Conservation (phyloP, 2,113 vertebrate species). For the Echinops telfairi region DNA sequence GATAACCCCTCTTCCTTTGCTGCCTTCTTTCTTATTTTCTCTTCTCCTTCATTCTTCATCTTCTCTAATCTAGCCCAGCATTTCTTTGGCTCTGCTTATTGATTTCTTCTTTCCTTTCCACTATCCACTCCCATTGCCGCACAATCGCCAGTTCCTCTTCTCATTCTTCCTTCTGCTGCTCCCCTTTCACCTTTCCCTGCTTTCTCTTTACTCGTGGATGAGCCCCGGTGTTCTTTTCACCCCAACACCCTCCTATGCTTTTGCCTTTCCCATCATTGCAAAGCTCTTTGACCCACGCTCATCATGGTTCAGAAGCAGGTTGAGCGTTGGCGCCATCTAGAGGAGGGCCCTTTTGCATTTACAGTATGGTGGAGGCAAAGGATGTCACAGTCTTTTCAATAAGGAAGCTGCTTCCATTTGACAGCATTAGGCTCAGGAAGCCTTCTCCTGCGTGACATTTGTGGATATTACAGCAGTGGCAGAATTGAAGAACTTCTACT, state of each 20-base stretch:
- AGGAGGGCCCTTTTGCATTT: constrained; percentile 36
- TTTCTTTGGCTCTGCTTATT: background rate
- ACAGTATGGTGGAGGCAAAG: constrained; percentile 24
- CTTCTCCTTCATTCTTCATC: background rate
- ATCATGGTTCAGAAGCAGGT: background rate
- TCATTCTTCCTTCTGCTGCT: background rate
- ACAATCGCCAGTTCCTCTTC: background rate
- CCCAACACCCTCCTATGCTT: background rate
- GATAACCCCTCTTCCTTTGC: background rate
- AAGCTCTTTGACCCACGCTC: background rate
- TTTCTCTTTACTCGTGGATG: background rate
- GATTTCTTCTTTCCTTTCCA: background rate
- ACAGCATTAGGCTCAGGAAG: constrained; percentile 40
- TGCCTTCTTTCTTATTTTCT: background rate
- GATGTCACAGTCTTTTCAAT: constrained; percentile 45
- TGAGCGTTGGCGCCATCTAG: background rate
- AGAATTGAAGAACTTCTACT: constrained; percentile 28
- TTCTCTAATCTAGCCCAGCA: background rate
- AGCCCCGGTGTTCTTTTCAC: background rate
- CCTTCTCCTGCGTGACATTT: constrained; percentile 48
- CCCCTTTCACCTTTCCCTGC: background rate
- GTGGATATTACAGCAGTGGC: constrained; percentile 15
- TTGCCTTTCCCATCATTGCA: background rate
- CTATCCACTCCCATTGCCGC: background rate
- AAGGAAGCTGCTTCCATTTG: constrained; percentile 52